Conservation (phyloP, 2,797 vertebrate genomes). For the Florisuga fusca region DNA sequence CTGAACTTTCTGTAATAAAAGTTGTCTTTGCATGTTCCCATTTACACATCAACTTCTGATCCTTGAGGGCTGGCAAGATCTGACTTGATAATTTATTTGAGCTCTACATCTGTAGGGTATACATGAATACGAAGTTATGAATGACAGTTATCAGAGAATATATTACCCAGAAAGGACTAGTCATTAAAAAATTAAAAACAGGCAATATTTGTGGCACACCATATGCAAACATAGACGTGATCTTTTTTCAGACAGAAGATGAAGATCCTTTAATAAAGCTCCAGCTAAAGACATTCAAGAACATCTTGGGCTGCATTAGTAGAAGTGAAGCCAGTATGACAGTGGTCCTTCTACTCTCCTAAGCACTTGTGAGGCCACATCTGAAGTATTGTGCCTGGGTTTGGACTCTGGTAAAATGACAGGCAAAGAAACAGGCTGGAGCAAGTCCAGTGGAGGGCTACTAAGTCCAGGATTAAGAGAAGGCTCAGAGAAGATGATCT, state of each 20-base stretch:
- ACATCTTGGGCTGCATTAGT: background rate
- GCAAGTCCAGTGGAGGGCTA: background rate
- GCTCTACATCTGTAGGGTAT: background rate
- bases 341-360: background rate
- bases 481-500: background rate
- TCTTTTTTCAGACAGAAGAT: background rate
- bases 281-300: rapidly evolving
- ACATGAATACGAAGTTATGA: background rate
- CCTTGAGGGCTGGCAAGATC: background rate
- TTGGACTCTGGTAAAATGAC: background rate
- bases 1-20: background rate
- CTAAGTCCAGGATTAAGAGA: background rate
- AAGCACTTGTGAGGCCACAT: background rate
- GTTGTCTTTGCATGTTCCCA: background rate
- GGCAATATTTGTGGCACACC: rapidly evolving
- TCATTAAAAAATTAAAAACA: background rate
- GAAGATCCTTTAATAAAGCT: background rate
- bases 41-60: background rate
- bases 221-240: background rate
- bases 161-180: background rate
- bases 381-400: background rate
- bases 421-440: background rate
- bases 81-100: background rate
- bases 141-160: background rate
- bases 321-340: background rate